These are phyloP conservation scores for Lordiphosa andalusiaca DNA, from an alignment of 2,888 invertebrate genomes.

Conservation along the genomic window DNA sequence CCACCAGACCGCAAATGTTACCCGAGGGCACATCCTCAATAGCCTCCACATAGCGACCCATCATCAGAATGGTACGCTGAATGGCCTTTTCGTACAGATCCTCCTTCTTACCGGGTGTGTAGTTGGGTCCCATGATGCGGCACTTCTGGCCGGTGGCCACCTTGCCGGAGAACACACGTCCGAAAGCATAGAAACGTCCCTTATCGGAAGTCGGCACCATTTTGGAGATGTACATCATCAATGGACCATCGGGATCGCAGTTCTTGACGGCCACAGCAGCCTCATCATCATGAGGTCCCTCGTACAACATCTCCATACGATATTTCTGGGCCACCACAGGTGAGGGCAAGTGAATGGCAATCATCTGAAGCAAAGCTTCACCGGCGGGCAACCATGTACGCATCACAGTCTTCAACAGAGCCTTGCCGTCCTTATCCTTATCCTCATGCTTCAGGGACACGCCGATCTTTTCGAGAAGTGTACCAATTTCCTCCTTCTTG, in stretches of 20 bases:
- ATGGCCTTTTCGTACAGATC: slow-evolving; percentile 99
- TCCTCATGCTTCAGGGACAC: slow-evolving; percentile 97
- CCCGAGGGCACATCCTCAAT: slow-evolving; percentile 99
- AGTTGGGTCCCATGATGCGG: slow-evolving; percentile 99
- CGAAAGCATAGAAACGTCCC: slow-evolving; percentile 99
- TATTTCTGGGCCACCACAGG: slow-evolving; percentile 99
- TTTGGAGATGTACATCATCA: slow-evolving; percentile 99
- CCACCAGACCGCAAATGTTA: slow-evolving; percentile 99
- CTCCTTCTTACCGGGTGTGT: slow-evolving; percentile 98
- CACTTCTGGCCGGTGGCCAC: slow-evolving; percentile 95
- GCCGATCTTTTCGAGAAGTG: slow-evolving; percentile 93
- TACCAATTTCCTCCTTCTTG: slow-evolving; percentile 95
- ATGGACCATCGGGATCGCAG: slow-evolving; percentile 97
- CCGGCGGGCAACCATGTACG: slow-evolving; percentile 99
- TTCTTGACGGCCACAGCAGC: slow-evolving; percentile 94
- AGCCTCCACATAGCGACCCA: slow-evolving; percentile 99
- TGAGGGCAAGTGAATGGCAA: slow-evolving; percentile 99
- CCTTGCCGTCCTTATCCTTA: slow-evolving; percentile 97
- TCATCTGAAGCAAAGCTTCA: slow-evolving; percentile 99
- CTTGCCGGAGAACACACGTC: slow-evolving; percentile 99
- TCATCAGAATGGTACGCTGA: slow-evolving; percentile 99
- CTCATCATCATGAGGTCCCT: slow-evolving; percentile 98
- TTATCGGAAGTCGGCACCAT: slow-evolving; percentile 99
- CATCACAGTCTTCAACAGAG: slow-evolving; percentile 98
- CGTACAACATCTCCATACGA: slow-evolving; percentile 99